phyloP scores from a whole-genome alignment of 2,888 invertebrate genomes.

The Pristionchus entomophagus region DNA sequence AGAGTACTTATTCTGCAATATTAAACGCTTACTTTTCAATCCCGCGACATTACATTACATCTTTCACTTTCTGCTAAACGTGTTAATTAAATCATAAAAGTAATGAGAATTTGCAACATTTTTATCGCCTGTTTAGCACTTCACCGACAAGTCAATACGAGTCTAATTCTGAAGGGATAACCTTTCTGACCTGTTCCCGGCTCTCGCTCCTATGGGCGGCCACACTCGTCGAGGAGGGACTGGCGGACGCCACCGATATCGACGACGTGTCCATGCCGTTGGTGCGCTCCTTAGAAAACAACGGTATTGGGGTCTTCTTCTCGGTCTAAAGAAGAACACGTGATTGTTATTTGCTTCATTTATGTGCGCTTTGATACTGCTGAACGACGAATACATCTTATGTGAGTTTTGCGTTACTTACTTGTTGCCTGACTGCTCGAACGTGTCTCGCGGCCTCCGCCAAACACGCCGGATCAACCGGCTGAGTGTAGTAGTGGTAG shows the following conservation, averaged over 20 bases:
- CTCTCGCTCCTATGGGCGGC: conserved; percentile 37
- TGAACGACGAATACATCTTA: neutral
- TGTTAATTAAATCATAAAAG: no score
- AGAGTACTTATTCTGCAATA: conserved; percentile 48
- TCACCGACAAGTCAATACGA: no score
- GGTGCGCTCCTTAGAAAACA: conserved; percentile 38
- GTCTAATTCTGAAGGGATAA: no score
- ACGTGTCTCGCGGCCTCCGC: conserved; percentile 69
- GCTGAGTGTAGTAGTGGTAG: conserved; percentile 75
- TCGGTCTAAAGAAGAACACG: no score
- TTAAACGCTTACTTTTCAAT: no score
- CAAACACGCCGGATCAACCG: conserved; percentile 72
- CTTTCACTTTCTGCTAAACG: no score
- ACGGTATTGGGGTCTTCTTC: neutral
- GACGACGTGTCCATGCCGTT: conserved; percentile 40
- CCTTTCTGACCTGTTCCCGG: conserved; percentile 5
- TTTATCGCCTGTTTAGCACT: no score
- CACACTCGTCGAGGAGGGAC: conserved; percentile 26
- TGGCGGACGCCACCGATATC: neutral
- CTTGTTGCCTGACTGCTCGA: conserved; percentile 49
- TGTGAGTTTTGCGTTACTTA: neutral
- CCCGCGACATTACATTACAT: no score
- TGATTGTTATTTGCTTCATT: neutral
- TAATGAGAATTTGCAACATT: no score
- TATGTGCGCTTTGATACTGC: neutral